phyloP scores from a whole-genome alignment of 2,888 invertebrate species.

The Heliconius ethilla region DNA sequence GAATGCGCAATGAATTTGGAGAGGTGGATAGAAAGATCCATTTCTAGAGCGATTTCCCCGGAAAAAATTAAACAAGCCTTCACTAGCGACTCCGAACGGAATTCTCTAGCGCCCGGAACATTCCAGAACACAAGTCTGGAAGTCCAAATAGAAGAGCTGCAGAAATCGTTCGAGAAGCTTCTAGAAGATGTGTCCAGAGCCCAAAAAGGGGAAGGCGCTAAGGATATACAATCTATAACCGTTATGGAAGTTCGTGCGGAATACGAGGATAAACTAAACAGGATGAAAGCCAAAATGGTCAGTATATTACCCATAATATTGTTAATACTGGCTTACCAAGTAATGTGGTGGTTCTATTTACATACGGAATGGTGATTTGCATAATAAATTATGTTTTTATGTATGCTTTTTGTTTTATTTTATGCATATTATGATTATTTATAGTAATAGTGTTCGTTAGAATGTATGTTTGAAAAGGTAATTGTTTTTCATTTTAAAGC shows the following conservation, averaged over 20 bases:
- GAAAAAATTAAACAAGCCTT: conserved; percentile 74
- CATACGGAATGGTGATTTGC: conserved; percentile 63
- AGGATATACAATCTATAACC: conserved; percentile 60
- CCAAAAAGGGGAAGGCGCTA: conserved; percentile 58
- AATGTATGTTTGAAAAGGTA: conserved; percentile 63
- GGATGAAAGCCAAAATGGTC: conserved; percentile 92
- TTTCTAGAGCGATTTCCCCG: conserved; percentile 61
- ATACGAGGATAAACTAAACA: conserved; percentile 88
- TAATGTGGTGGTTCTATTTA: conserved; percentile 78
- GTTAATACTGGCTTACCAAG: conserved; percentile 75
- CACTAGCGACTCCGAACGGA: conserved; percentile 59
- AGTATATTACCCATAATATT: conserved; percentile 78
- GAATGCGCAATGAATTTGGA: conserved; percentile 70
- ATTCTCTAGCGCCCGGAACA: conserved; percentile 55
- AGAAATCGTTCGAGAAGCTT: conserved; percentile 70
- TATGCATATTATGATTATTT: conserved; percentile 48
- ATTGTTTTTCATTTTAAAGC: conserved; percentile 53
- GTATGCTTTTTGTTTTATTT: conserved; percentile 74
- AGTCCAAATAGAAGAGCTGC: conserved; percentile 69
- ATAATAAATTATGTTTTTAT: conserved; percentile 67
- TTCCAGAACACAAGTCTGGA: conserved; percentile 70
- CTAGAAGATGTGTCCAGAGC: conserved; percentile 65
- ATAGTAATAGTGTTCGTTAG: conserved; percentile 58
- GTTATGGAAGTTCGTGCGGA: conserved; percentile 83
- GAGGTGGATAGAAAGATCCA: conserved; percentile 70